Evolutionary conservation across 2,888 invertebrate genomes (phyloP).

Genomic region (Podabrus alpinus): DNA sequence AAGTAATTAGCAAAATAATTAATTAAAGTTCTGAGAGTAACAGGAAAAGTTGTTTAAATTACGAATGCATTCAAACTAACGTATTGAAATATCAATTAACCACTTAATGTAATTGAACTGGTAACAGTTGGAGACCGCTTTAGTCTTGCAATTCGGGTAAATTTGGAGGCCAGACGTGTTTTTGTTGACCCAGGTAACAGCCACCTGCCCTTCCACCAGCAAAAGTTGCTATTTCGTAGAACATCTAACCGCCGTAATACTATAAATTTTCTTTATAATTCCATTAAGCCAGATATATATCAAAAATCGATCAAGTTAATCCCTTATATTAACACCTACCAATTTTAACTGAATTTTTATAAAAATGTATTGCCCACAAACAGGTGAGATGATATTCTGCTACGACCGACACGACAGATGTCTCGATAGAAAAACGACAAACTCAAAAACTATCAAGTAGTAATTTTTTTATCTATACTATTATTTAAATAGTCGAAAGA

Average conservation of each 20-base stretch:
- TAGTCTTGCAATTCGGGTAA: slow-evolving; percentile 35
- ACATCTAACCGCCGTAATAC: slow-evolving; percentile 16
- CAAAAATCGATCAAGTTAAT: neutral
- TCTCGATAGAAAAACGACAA: neutral
- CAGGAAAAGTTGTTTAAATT: neutral
- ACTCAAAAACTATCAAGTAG: neutral
- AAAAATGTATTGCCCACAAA: neutral
- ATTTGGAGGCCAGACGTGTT: slow-evolving; percentile 39
- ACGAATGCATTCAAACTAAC: neutral
- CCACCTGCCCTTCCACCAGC: slow-evolving; percentile 34
- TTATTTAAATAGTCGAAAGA: neutral
- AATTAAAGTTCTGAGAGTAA: no score
- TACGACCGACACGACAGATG: neutral
- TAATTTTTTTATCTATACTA: neutral
- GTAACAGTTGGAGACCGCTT: slow-evolving; percentile 34
- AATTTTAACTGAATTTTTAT: neutral
- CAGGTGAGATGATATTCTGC: neutral
- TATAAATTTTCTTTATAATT: slow-evolving; percentile 9
- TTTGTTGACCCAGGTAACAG: slow-evolving; percentile 36
- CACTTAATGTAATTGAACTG: slow-evolving; percentile 27
- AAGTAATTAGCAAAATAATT: no score
- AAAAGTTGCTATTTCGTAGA: slow-evolving; percentile 34
- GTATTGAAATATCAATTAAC: slow-evolving; percentile 6
- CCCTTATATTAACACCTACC: neutral
- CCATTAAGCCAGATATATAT: slow-evolving; percentile 5